Base-by-base conservation (phyloP, 2,797 vertebrate species). In the Diplodus sargus region DNA sequence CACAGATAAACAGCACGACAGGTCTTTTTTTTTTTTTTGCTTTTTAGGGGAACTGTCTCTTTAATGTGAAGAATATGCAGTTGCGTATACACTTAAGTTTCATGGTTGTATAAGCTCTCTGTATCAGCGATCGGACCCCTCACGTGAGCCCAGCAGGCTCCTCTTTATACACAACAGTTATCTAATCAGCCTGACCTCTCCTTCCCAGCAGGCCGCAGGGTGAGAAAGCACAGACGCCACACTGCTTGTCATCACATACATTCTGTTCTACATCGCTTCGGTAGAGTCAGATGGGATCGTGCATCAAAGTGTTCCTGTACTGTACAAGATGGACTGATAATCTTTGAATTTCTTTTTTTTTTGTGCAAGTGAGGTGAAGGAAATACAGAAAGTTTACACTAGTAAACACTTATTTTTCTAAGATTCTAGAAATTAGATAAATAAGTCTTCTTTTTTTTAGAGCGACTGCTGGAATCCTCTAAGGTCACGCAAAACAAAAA, bases 111-210 rank as follows among this genome's bases (percentile, higher is more conserved):
- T 74, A 67, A 74, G 58, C 39, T 60, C 30, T 78, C 42, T 22
- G 71, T 74, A 74, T 89, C 78, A 84, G 74, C 53, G 71, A 34
- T 57, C 0, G 28, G 75, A 73, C 49, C 76, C 62, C 48, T 74
- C 79, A 87, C 17, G 11, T 89, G 84, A 91, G 74, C 76, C 53
- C 74, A 75, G 74, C 82, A 83, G 89, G 78, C 89, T 90, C 49
- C 72, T 76, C 56, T 79, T 81, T 82, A 71, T 83, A 82, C 84
- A 84, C 82, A 84, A 42, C 74, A 78, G 75, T 92, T 94, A 94
- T 94, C 93, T 95, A 93, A 94, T 94, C 94, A 92, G 75, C 49
- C 48, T 81, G 89, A 91, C 87, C 87, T 85, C 86, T 77, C 78
- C 74, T 72, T 85, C 85, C 68, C 89, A 77, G 85, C 81, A 74